Evolutionary conservation across 2,797 vertebrate genomes (phyloP), one percentile per base, ranked within the genome.

Genomic region (Gadopsis marmoratus): DNA sequence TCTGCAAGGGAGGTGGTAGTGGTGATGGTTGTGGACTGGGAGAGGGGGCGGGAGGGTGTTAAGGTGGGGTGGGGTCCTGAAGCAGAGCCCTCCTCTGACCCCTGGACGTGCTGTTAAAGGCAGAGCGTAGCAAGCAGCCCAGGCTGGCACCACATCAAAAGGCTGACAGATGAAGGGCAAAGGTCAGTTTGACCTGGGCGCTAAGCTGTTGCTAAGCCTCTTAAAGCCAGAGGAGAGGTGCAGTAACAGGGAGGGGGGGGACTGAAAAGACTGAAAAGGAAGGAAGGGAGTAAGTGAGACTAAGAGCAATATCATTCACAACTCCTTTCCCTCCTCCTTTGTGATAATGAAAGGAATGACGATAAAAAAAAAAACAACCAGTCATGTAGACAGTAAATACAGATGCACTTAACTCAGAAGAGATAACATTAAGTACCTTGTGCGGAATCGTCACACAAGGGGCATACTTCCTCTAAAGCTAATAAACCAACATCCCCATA

Each of bases 131-230:
- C 94, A 77, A 95, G 93, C 84, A 60, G 91, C 93, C 88, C 89
- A 94, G 93, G 91, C 94, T 96, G 96, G 96, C 96, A 93, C 83
- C 91, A 97, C 97, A 98, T 98, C 97, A 98, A 98, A 98, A 96
- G 96, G 87, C 95, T 95, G 95, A 97, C 96, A 96, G 95, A 97
- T 97, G 96, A 97, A 96, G 95, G 96, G 94, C 96, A 97, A 96
- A 96, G 96, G 95, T 92, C 95, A 95, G 96, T 95, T 96, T 97
- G 97, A 98, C 96, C 97, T 95, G 92, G 93, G 96, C 93, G 95
- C 95, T 96, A 96, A 96, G 96, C 95, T 94, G 90, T 95, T 94
- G 94, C 95, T 95, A 93, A 95, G 96, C 95, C 95, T 95, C 95
- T 97, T 96, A 97, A 96, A 97, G 95, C 95, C 95, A 96, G 95